Conservation (phyloP, 2,113 vertebrate genomes). For the Psammodynastes pulverulentus region DNA sequence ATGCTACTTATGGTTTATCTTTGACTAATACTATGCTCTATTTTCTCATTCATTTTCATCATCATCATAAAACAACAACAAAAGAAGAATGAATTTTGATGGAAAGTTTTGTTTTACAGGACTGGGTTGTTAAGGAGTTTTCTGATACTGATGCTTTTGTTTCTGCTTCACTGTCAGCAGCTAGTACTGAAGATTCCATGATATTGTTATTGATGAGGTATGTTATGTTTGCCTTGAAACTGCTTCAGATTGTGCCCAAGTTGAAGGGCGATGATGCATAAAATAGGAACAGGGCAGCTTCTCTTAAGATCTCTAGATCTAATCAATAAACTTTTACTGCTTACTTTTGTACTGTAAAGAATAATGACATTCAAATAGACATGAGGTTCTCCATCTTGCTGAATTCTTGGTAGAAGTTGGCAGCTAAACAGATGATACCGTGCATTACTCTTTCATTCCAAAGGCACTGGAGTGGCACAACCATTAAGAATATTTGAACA, state of each 20-base stretch:
- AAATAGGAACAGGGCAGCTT: neutral
- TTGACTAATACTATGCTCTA: neutral
- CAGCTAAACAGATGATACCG: neutral
- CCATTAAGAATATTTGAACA: neutral
- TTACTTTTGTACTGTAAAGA: neutral
- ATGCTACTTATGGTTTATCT: neutral
- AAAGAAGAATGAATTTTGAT: neutral
- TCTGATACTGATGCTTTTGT: rapidly evolving
- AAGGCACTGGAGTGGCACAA: neutral
- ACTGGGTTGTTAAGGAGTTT: neutral
- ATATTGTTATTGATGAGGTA: neutral
- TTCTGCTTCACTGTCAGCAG: neutral
- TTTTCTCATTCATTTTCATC: neutral
- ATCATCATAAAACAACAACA: neutral
- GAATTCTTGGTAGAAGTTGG: neutral
- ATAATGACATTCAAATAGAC: neutral
- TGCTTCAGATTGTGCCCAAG: neutral
- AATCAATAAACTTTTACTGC: neutral
- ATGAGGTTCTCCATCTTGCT: neutral
- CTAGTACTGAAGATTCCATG: neutral
- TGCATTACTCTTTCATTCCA: neutral
- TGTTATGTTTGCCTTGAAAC: neutral
- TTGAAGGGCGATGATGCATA: neutral
- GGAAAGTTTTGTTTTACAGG: neutral
- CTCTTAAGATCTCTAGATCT: neutral